Percentiles rank a stretch among this genome's conserved stretches.
Evolutionary conservation across 2,888 invertebrate species (phyloP).

Genomic region (Agrochola lota): DNA sequence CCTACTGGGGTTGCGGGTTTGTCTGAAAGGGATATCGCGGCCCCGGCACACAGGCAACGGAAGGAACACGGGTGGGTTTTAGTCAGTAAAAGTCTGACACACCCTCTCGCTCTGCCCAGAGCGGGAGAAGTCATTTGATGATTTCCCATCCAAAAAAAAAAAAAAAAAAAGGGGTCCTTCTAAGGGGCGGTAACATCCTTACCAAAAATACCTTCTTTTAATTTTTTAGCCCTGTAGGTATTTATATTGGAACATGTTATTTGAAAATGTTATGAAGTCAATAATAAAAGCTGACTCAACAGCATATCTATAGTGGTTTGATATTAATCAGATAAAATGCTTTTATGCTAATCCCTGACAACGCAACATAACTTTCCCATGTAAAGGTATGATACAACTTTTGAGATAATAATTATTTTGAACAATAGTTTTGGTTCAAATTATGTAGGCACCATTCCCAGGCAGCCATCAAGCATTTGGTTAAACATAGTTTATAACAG

Average conservation of each 20-base stretch:
- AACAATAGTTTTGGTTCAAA: slow-evolving; percentile 48
- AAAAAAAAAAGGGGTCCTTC: no score
- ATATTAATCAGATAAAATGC: slow-evolving; percentile 50
- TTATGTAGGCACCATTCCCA: slow-evolving; percentile 48
- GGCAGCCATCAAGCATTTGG: slow-evolving; percentile 33
- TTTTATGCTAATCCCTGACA: slow-evolving; percentile 52
- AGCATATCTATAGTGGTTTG: slow-evolving; percentile 48
- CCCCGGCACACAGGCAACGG: no score
- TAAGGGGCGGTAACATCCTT: not conserved
- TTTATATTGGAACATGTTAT: not conserved
- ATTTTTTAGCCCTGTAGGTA: not conserved
- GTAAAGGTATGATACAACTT: slow-evolving; percentile 39
- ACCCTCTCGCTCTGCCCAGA: no score
- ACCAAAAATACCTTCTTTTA: no score
- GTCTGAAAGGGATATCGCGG: no score
- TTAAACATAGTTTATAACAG: slow-evolving; percentile 29
- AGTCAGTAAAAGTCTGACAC: no score
- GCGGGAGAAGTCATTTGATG: no score
- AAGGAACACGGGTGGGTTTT: no score
- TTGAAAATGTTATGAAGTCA: slow-evolving; percentile 11
- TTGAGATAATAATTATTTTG: slow-evolving; percentile 34
- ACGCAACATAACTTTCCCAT: slow-evolving; percentile 43
- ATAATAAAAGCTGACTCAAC: slow-evolving; percentile 32
- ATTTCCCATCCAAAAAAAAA: no score
- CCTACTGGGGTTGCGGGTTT: no score